Evolutionary conservation across 2,888 invertebrate species (phyloP), one percentile per base, ranked within the genome.

Genomic region (Tetheella fluctuosa): DNA sequence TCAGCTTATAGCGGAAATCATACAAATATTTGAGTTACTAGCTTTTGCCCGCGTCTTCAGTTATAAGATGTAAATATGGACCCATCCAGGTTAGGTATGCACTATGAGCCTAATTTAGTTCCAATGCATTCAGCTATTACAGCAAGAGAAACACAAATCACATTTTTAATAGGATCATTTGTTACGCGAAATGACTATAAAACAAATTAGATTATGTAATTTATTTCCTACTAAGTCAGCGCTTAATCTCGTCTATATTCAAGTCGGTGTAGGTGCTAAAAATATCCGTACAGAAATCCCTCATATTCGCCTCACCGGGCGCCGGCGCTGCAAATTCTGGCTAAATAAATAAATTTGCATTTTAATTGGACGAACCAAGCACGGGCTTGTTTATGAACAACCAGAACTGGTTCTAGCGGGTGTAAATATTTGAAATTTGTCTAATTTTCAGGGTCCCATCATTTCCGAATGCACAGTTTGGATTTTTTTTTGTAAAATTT

Each of bases 261-360:
- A 20, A 48, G n/a, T 42, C 1, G 42, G 17, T 42, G 15, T 6
- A 20, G 20, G 34, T 34, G 13, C 34, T 48, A 48, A 48, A 48
- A 48, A 48, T 20, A 20, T 48, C 20, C 48, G 20, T 48, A 20
- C 48, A 20, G 20, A 48, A 48, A 48, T 48, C 8, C 48, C 17
- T 48, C 39, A 6, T 10, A 39, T 20, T 20, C 10, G 13, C 48
- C 48, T 48, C 48, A n/a, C 48, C 48, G 52, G 23, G 25, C 37
- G 59, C 53, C 42, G 56, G 60, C 55, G 53, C n/a, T n/a, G 54
- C 48, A 56, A 23, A 23, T 34, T 30, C 7, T 23, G 20, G 55
- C 56, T 48, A 58, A 59, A 68, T 59, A 59, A 59, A 59, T 59
- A 59, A 48, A 59, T 59, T 59, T 54, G 42, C 59, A 59, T 59